Evolutionary conservation across 2,113 vertebrate species (phyloP).

Genomic region (Cyanistes caeruleus): DNA sequence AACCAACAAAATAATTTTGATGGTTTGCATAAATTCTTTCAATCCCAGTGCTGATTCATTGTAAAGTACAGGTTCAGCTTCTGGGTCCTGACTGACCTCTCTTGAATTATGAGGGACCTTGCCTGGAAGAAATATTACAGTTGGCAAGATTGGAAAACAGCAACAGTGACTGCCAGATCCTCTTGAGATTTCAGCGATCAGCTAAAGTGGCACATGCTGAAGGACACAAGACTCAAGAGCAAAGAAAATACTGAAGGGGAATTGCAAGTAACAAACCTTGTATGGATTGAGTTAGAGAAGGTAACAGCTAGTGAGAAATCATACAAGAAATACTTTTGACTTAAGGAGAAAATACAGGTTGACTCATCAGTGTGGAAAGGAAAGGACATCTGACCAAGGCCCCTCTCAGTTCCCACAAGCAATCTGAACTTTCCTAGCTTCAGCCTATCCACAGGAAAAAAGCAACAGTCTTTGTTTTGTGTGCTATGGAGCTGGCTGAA

Average conservation of each 20-base stretch:
- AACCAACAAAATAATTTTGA: neutral
- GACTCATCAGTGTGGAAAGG: neutral
- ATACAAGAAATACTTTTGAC: neutral
- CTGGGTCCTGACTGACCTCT: slow-evolving; percentile 23
- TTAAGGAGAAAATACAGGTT: neutral
- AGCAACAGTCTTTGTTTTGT: slow-evolving; percentile 10
- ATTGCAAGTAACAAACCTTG: slow-evolving; percentile 37
- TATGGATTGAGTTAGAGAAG: neutral
- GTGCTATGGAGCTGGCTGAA: neutral
- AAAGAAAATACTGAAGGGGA: slow-evolving; percentile 44
- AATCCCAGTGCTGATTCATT: neutral
- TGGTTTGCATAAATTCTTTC: slow-evolving; percentile 17
- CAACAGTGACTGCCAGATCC: slow-evolving; percentile 42
- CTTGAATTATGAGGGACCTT: slow-evolving; percentile 42
- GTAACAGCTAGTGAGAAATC: neutral
- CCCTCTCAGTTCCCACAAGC: neutral
- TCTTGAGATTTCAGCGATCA: slow-evolving; percentile 39
- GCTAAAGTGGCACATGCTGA: slow-evolving; percentile 32
- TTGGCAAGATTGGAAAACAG: slow-evolving; percentile 46
- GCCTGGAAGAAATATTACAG: slow-evolving; percentile 52
- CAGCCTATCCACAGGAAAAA: neutral
- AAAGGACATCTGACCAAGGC: neutral
- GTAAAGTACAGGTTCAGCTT: slow-evolving; percentile 38
- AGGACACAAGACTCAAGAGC: slow-evolving; percentile 27
- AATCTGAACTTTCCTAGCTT: neutral